Base-by-base conservation (phyloP, 1,140 invertebrate species). In the Magallana angulata region DNA sequence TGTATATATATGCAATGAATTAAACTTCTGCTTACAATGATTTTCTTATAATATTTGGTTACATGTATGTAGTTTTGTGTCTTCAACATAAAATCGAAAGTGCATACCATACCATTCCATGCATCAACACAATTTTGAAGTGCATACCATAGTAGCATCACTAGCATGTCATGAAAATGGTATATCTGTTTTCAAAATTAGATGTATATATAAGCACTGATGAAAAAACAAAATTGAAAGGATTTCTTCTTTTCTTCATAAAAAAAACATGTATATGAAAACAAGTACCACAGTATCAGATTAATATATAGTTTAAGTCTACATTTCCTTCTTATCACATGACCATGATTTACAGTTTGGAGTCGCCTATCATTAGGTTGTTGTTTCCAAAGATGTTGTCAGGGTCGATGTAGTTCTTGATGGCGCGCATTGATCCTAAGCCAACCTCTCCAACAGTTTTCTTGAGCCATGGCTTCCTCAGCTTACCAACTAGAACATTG, bases 361-460 rank as follows among this genome's bases (percentile, higher is more conserved):
- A 85, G 36, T 92, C 89, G 36, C 90, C 92, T 57, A 93, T 91
- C 92, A 94, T 93, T 57, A 99, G 96, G 95, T 99, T 99, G 14
- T 97, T 97, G 87, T 96, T 96, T 0, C 97, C 98, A 95, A 99
- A 99, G 85, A 99, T 97, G 94, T 99, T 99, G 36, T 97, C 96
- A 0, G 99, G 99, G 95, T 99, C 99, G 11, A 99, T 94, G 88
- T 97, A 96, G 12, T 95, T 92, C 94, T 99, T 99, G 0, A 98
- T 96, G 0, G 98, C 97, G 7, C 96, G 94, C 89, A 98, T 96
- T 3, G 98, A 95, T 5, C 96, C 95, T 0, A 97, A 95, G 0
- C 97, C 98, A 4, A 97, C 95, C 14, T 96, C 94, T 3, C 98
- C 98, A 1, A 99, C 97, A 91, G 98, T 98, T 90, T 95, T 93